These are phyloP conservation scores for Pempheris klunzingeri DNA, from an alignment of 2,797 vertebrate genomes.

Conservation along the genomic window DNA sequence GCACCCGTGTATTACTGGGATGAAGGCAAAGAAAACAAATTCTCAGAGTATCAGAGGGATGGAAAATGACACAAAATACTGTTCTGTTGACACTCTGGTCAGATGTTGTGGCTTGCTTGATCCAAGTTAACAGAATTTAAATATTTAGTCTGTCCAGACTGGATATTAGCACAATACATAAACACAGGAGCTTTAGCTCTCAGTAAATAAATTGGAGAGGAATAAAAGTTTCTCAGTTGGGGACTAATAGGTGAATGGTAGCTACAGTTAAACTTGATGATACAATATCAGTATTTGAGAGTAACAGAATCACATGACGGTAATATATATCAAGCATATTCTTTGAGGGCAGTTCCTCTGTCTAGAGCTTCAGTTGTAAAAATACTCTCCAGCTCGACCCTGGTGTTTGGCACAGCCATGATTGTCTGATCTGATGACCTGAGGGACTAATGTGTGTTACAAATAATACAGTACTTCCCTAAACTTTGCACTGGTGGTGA, in stretches of 20 bases:
- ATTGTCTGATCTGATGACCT: neutral
- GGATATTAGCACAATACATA: neutral
- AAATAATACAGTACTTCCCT: constrained; percentile 23
- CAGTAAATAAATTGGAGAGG: neutral
- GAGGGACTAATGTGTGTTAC: neutral
- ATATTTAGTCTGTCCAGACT: neutral
- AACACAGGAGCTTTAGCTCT: constrained; percentile 3
- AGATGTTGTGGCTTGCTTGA: constrained; percentile 3
- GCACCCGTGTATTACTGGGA: constrained; percentile 13
- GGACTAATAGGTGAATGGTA: neutral
- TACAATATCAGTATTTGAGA: neutral
- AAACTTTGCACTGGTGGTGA: constrained; percentile 18
- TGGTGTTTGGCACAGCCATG: neutral
- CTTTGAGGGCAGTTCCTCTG: neutral
- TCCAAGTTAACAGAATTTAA: constrained; percentile 11
- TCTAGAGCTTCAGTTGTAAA: neutral
- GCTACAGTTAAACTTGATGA: neutral
- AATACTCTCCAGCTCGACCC: neutral
- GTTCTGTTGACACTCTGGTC: neutral
- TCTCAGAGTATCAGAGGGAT: constrained; percentile 6
- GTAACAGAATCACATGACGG: neutral
- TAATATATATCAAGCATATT: neutral
- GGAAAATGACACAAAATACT: constrained; percentile 24
- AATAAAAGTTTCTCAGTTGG: neutral
- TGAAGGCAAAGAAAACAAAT: constrained; percentile 28